These are phyloP conservation scores for Slavum lentiscoides DNA, from an alignment of 2,888 invertebrate genomes.

Conservation along the genomic window DNA sequence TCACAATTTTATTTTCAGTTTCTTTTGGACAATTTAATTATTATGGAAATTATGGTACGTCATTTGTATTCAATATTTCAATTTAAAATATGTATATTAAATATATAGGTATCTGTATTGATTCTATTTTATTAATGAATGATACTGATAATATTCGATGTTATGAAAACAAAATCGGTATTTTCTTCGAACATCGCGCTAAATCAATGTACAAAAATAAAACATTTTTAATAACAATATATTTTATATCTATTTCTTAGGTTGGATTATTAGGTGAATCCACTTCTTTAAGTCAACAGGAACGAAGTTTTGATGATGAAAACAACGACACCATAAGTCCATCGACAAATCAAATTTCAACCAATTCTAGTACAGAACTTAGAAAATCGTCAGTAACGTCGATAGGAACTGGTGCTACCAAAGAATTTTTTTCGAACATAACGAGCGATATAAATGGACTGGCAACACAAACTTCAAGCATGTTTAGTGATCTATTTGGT, in stretches of 20 bases:
- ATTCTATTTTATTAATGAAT: too few species aligned
- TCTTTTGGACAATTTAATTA: too few species aligned
- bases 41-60: too few species aligned
- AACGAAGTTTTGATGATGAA: constrained; percentile 24
- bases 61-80: too few species aligned
- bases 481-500: constrained; percentile 94
- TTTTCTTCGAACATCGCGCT: too few species aligned
- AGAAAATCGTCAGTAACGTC: constrained; percentile 55
- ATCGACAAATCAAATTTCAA: background rate
- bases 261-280: constrained; percentile 43
- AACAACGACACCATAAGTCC: background rate
- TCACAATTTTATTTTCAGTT: too few species aligned
- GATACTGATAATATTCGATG: too few species aligned
- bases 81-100: too few species aligned
- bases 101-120: too few species aligned
- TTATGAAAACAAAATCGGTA: too few species aligned
- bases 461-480: constrained; percentile 88
- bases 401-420: constrained; percentile 53
- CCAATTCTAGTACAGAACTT: constrained; percentile 54
- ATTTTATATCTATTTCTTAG: background rate
- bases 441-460: constrained; percentile 90
- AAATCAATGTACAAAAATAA: too few species aligned
- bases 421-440: constrained; percentile 87
- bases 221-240: too few species aligned
- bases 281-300: background rate